Base-by-base conservation (phyloP, 2,797 vertebrate genomes). In the Scomberomorus guttatus region DNA sequence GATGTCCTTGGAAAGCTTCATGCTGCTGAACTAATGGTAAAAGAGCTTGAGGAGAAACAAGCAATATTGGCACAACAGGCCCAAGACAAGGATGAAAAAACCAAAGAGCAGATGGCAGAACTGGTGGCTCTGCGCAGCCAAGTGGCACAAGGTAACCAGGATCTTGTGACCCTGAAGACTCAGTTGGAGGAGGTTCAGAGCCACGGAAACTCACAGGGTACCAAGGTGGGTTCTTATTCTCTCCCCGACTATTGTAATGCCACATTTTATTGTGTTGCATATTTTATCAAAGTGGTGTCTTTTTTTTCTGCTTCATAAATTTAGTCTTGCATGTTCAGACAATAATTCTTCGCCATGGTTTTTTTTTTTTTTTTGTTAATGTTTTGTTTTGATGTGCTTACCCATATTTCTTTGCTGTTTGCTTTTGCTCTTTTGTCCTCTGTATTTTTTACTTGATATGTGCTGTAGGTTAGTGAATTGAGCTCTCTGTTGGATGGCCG, bases 1-100 rank as follows among this genome's bases (percentile, higher is more conserved):
- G 98, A 99, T 46, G 92, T 96, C 18, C 93, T 99, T 78, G 97
- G 95, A 88, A 99, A 99, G 87, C 93, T 99, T 22, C 97, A 98
- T 90, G 92, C 95, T 76, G 94, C 96, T 1, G 98, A 99, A 86
- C 82, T 96, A 78, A 96, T 96, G 93, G 95, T 99, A 90, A 99
- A 98, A 84, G 96, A 97, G 87, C 94, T 98, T 71, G 96, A 98
- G 93, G 95, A 93, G 60, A 94, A 96, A 32, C 96, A 96, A 90
- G 85, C 69, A 63, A 89, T 85, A 65, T 92, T 90, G 80, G 90
- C 5, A 74, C 95, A 97, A 75, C 96, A 96, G 88, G 92, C 89
- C 81, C 89, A 95, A 87, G 92, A 95, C 54, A 96, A 96, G 93
- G 94, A 96, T 70, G 89, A 74, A 90, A 93, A 96, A 92, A 90